Evolutionary conservation across 1,140 invertebrate species (phyloP).

Genomic region (Metaphire vulgaris): DNA sequence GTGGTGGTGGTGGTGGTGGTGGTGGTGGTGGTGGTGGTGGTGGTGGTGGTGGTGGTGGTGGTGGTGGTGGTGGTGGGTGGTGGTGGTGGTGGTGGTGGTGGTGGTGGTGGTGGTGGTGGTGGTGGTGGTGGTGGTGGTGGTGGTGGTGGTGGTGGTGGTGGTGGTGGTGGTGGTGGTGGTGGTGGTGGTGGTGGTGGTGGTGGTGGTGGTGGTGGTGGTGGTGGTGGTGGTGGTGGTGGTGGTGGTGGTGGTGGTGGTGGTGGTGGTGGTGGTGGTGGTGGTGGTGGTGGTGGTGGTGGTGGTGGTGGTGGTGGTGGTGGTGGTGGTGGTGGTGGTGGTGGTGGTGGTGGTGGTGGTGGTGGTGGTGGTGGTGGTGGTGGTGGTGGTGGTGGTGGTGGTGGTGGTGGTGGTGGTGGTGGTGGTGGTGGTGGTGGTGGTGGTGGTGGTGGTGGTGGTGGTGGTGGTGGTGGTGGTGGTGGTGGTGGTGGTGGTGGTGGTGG

Average conservation of each 20-base stretch:
- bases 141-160: slow-evolving; percentile 10
- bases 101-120: slow-evolving; percentile 14
- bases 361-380: slow-evolving; percentile 12
- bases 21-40: slow-evolving; percentile 12
- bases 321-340: slow-evolving; percentile 12
- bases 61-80: slow-evolving; percentile 3
- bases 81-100: neutral
- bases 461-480: slow-evolving; percentile 14
- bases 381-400: slow-evolving; percentile 12
- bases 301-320: slow-evolving; percentile 12
- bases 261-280: slow-evolving; percentile 12
- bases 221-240: slow-evolving; percentile 14
- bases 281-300: slow-evolving; percentile 14
- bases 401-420: slow-evolving; percentile 14
- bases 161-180: slow-evolving; percentile 14
- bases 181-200: slow-evolving; percentile 12
- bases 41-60: slow-evolving; percentile 12
- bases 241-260: slow-evolving; percentile 12
- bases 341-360: slow-evolving; percentile 14
- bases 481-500: slow-evolving; percentile 12
- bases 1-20: slow-evolving; percentile 14
- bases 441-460: slow-evolving; percentile 12
- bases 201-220: slow-evolving; percentile 12
- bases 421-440: slow-evolving; percentile 12
- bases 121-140: slow-evolving; percentile 12